Percentiles rank a stretch among this genome's conserved stretches.
phyloP scores from a whole-genome alignment of 2,113 vertebrate species.

The Oryzias melastigma region DNA sequence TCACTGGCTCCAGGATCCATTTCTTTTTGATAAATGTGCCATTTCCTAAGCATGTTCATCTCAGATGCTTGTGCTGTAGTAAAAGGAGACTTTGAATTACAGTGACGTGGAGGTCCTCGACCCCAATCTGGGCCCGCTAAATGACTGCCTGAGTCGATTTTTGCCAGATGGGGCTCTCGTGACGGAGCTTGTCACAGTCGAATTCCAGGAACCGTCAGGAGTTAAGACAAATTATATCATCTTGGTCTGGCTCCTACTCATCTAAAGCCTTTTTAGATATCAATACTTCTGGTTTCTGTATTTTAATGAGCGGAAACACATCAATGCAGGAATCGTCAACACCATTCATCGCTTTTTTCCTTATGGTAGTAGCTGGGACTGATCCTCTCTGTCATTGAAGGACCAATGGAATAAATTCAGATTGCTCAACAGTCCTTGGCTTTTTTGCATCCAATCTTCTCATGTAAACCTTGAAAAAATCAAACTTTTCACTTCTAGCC shows the following conservation, averaged over 20 bases:
- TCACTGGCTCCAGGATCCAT: slow-evolving; percentile 24
- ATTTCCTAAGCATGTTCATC: slow-evolving; percentile 15
- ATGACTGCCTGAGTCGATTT: slow-evolving; percentile 58
- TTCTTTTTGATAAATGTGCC: slow-evolving; percentile 40
- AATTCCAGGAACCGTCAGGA: slow-evolving; percentile 36
- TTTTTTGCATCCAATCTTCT: too few species aligned
- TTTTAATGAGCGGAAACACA: neutral
- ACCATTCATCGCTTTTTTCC: neutral
- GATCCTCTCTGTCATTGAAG: too few species aligned
- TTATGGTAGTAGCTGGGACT: neutral
- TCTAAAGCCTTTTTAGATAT: neutral
- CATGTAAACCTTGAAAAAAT: too few species aligned
- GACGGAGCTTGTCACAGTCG: slow-evolving; percentile 38
- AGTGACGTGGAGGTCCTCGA: slow-evolving; percentile 45
- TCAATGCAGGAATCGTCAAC: neutral
- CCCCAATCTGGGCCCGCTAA: slow-evolving; percentile 58
- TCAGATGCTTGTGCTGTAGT: neutral
- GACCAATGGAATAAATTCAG: too few species aligned
- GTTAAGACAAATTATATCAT: slow-evolving; percentile 24
- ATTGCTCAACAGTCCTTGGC: too few species aligned
- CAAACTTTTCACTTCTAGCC: too few species aligned
- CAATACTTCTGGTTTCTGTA: too few species aligned
- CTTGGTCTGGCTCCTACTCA: slow-evolving; percentile 1
- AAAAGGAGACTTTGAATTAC: slow-evolving; percentile 46
- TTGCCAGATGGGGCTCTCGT: slow-evolving; percentile 33